Percentiles rank a stretch among this genome's conserved stretches.
Conservation (phyloP, 2,888 invertebrate genomes). For the Anthophora plumipes region DNA sequence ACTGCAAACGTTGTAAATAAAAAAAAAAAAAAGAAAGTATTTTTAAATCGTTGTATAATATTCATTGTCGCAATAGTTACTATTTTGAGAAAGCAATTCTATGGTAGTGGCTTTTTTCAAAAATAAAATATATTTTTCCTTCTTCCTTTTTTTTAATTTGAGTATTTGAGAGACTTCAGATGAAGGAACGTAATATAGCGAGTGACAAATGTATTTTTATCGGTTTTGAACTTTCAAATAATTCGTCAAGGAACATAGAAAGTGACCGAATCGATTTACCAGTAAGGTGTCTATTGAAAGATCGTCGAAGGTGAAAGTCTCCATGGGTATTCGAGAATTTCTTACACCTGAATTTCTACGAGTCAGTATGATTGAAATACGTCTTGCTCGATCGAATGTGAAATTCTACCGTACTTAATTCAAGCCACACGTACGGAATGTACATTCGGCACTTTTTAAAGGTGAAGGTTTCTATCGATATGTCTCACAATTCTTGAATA, state of each 20-base stretch:
- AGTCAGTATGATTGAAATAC: conserved; percentile 5
- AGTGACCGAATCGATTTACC: conserved; percentile 32
- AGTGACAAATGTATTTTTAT: background rate
- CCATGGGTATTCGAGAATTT: conserved; percentile 13
- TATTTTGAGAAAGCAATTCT: too few relatives aligned
- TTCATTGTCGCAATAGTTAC: too few relatives aligned
- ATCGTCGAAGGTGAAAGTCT: conserved; percentile 31
- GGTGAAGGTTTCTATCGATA: background rate
- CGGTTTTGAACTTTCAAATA: background rate
- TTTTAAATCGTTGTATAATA: too few relatives aligned
- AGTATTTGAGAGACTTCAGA: too few relatives aligned
- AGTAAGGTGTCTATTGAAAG: background rate
- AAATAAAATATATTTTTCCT: too few relatives aligned
- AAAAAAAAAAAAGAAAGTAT: too few relatives aligned
- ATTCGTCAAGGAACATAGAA: background rate
- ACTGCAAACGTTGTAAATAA: too few relatives aligned
- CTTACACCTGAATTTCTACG: conserved; percentile 23
- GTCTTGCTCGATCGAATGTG: background rate
- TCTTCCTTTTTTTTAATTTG: too few relatives aligned
- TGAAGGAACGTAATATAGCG: too few relatives aligned
- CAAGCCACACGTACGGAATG: too few relatives aligned
- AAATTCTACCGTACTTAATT: background rate
- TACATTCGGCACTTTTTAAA: background rate
- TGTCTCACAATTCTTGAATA: background rate
- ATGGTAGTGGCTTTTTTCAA: too few relatives aligned